Conservation (phyloP, 2,113 vertebrate species). For the Todiramphus saurophagus region DNA sequence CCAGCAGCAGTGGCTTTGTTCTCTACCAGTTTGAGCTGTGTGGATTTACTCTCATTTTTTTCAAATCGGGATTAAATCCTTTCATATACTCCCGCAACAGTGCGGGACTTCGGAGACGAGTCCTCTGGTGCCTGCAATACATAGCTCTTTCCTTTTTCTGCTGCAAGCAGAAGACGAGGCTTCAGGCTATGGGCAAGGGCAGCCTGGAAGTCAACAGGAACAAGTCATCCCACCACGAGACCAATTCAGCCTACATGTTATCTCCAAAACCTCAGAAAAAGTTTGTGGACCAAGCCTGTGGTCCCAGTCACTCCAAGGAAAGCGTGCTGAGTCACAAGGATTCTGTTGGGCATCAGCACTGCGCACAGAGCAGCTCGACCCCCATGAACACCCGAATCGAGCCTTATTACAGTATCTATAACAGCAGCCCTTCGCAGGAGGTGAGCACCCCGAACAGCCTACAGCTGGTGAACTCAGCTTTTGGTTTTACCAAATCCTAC, state of each 20-base stretch:
- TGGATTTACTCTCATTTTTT: conserved; percentile 92
- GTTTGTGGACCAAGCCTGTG: conserved; percentile 91
- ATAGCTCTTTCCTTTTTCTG: conserved; percentile 84
- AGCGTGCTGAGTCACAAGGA: conserved; percentile 82
- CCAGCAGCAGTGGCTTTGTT: conserved; percentile 79
- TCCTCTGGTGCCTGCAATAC: conserved; percentile 87
- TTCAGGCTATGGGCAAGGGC: conserved; percentile 90
- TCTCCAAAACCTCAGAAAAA: conserved; percentile 91
- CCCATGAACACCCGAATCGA: conserved; percentile 94
- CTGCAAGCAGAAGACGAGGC: conserved; percentile 91
- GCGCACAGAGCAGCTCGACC: conserved; percentile 88
- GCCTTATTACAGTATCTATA: conserved; percentile 96
- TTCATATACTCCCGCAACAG: conserved; percentile 98
- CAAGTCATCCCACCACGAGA: conserved; percentile 96
- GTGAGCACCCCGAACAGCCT: conserved; percentile 82
- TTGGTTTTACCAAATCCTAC: conserved; percentile 86
- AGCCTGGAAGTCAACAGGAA: conserved; percentile 93
- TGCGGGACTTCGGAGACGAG: conserved; percentile 86
- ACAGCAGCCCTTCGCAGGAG: conserved; percentile 86
- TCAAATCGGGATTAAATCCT: conserved; percentile 95
- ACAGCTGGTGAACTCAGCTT: conserved; percentile 80
- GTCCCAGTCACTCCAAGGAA: conserved; percentile 89
- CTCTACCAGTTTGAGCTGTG: conserved; percentile 95
- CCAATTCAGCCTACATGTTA: conserved; percentile 92
- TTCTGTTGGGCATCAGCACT: conserved; percentile 79